Evolutionary conservation across 2,888 invertebrate genomes (phyloP).

Genomic region (Torymus texanus): DNA sequence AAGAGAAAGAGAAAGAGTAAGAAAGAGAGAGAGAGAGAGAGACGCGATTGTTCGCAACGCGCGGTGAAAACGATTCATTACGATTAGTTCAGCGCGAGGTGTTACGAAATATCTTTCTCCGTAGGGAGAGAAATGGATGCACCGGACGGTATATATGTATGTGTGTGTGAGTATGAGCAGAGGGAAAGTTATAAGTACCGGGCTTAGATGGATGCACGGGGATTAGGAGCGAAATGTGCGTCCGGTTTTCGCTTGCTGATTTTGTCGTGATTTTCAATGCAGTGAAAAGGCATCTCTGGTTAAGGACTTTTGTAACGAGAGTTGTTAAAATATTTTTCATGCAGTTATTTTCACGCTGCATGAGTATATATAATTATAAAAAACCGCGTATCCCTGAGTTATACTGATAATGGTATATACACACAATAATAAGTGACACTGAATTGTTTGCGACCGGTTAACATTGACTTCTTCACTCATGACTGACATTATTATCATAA

Average conservation of each 20-base stretch:
- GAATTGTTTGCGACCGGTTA: constrained; percentile 5
- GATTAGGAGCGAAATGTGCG: neutral
- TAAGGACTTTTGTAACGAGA: no score
- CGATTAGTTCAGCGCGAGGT: constrained; percentile 3
- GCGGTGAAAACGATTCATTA: constrained; percentile 48
- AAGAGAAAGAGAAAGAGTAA: constrained; percentile 20
- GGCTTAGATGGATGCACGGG: neutral
- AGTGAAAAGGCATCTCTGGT: no score
- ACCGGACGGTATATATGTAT: neutral
- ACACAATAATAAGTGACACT: constrained; percentile 2
- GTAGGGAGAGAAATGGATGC: constrained; percentile 56
- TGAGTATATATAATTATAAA: neutral
- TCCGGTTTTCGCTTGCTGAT: neutral
- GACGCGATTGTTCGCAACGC: constrained; percentile 26
- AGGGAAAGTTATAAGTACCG: constrained; percentile 3
- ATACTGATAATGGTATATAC: neutral
- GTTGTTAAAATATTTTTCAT: neutral
- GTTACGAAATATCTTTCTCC: constrained; percentile 49
- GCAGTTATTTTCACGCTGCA: neutral
- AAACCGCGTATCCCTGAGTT: neutral
- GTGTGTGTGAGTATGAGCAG: no score
- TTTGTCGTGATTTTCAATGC: neutral
- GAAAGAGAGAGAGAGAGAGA: constrained; percentile 25
- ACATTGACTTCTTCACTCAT: neutral
- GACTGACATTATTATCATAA: neutral